Percentiles rank a stretch among this genome's conserved stretches.
phyloP scores from a whole-genome alignment of 2,888 invertebrate genomes.

The Meiosimyza platycephala region DNA sequence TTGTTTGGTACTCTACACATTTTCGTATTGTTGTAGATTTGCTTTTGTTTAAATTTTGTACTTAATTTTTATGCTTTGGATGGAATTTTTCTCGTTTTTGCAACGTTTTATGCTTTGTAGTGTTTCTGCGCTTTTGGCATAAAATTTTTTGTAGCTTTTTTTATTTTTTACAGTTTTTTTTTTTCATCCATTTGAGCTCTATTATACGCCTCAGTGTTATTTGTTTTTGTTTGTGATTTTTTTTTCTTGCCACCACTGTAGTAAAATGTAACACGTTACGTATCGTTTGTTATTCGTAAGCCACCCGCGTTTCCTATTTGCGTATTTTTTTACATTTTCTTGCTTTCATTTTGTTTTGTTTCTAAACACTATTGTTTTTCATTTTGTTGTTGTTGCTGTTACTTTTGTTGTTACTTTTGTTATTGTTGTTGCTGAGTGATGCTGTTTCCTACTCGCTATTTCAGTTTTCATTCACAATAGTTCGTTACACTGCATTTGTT shows the following conservation, averaged over 20 bases:
- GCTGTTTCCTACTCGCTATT: too few species aligned
- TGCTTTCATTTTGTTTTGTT: not conserved
- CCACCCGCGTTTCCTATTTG: not conserved
- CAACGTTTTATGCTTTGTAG: too few species aligned
- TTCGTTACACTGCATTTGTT: too few species aligned
- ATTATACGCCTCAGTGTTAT: not conserved
- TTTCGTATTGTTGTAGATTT: too few species aligned
- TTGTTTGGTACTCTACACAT: not conserved
- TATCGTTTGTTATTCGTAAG: not conserved
- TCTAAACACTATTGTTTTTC: not conserved
- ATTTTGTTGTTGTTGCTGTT: not conserved
- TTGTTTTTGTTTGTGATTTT: too few species aligned
- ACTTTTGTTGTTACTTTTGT: not conserved
- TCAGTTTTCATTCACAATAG: too few species aligned
- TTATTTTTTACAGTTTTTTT: not conserved
- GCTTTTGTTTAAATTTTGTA: too few species aligned
- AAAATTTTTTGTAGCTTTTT: too few species aligned
- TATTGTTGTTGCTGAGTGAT: not conserved
- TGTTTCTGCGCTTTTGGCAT: too few species aligned
- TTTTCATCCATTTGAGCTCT: not conserved
- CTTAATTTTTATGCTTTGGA: too few species aligned
- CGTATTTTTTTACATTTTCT: not conserved
- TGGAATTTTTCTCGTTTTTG: too few species aligned
- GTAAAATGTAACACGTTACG: not conserved
- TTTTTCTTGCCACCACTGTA: too few species aligned